Percentiles rank a stretch among this genome's conserved stretches.
Evolutionary conservation across 2,113 vertebrate species (phyloP).

Genomic region (Pteropus alecto): DNA sequence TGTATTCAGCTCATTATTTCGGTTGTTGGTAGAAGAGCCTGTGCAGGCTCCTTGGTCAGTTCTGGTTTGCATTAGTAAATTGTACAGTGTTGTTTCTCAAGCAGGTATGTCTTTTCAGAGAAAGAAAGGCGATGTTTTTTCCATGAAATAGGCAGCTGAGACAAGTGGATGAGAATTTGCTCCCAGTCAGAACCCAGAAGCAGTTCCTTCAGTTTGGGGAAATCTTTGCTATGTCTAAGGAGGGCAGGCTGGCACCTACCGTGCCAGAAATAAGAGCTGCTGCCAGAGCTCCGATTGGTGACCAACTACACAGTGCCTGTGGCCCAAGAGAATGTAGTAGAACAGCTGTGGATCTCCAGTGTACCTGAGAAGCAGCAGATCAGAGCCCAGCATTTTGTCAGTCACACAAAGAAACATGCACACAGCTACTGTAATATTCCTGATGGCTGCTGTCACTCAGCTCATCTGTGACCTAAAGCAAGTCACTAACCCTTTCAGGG

Average conservation of each 20-base stretch:
- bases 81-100: not conserved
- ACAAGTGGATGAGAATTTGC: not conserved
- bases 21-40: not conserved
- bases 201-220: not conserved
- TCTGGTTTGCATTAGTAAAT: not conserved
- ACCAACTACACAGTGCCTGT: not conserved
- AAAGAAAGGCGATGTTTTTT: not conserved
- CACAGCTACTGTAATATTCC: not conserved
- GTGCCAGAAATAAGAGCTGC: not conserved
- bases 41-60: not conserved
- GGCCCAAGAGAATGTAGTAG: not conserved
- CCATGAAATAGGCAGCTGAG: not conserved
- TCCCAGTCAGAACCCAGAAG: too few relatives aligned
- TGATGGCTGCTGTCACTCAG: too few relatives aligned
- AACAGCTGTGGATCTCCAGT: not conserved
- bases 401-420: not conserved
- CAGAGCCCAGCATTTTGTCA: not conserved
- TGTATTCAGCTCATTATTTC: not conserved
- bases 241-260: not conserved
- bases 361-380: not conserved
- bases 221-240: fast-evolving
- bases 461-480: not conserved
- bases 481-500: not conserved
- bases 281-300: not conserved
- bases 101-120: not conserved